Evolutionary conservation across 2,888 invertebrate genomes (phyloP), one percentile per base, ranked within the genome.

Genomic region (Seira ritae): DNA sequence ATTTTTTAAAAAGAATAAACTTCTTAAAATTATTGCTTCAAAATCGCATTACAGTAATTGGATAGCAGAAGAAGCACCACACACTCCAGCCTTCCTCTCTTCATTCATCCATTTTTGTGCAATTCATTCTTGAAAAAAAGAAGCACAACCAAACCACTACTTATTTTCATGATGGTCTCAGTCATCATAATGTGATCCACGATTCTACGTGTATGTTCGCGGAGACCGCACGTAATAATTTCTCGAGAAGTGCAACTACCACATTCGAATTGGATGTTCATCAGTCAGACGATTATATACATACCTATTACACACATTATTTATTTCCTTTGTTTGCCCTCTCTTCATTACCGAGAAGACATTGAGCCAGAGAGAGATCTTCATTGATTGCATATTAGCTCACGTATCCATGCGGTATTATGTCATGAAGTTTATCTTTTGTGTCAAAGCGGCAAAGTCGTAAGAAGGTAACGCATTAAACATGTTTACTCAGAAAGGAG

Each of bases 281-380:
- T 50, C 31, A 31, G 50, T 50, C 50, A 3, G 17, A 15, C 50
- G 12, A 50, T 50, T 50, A 50, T 15, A 31, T 31, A 31, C 8
- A n/a, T 31, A 31, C 31, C 31, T n/a, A 50, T 15, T 50, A n/a
- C 15, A n/a, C 17, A 50, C 50, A 50, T 8, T 50, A 50, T 50
- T 50, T 50, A 50, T 50, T 50, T 50, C 50, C 50, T 50, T 50
- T 50, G 50, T 50, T 50, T 50, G 50, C 50, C 50, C 50, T 50
- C 50, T n/a, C 50, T 50, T 50, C 50, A 50, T 50, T 50, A 50
- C 50, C 50, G 17, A 50, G 50, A 50, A 50, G 15, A 50, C 50
- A 50, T 50, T 50, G 50, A 50, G 17, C 2, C 31, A 31, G 31
- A 50, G 12, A 8, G 42, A n/a, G 50, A 50, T 50, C 50, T 50